Evolutionary conservation across 2,113 vertebrate species (phyloP).

Genomic region (Proteles cristata): DNA sequence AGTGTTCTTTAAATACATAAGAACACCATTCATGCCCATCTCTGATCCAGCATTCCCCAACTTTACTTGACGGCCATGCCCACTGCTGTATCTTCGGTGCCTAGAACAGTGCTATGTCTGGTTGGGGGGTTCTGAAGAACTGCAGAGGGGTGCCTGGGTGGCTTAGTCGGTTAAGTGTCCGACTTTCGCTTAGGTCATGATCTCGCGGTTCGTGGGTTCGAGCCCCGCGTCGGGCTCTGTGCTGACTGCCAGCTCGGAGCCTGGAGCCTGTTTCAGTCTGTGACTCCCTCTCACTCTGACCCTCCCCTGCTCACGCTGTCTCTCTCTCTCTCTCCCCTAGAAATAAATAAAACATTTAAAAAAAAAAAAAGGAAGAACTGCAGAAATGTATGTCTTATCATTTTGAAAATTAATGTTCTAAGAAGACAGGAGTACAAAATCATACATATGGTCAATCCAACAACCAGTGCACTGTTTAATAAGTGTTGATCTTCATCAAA

Average conservation of each 20-base stretch:
- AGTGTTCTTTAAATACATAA: not conserved
- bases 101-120: not conserved
- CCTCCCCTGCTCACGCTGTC: no score
- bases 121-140: not conserved
- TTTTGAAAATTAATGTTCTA: not conserved
- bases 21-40: not conserved
- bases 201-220: no score
- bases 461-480: not conserved
- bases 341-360: no score
- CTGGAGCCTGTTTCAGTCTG: no score
- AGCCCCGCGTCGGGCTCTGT: no score
- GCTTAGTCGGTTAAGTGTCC: no score
- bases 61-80: fast-evolving
- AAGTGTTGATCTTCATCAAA: not conserved
- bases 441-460: not conserved
- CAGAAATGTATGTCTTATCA: not conserved
- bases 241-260: no score
- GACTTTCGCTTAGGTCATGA: no score
- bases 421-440: not conserved
- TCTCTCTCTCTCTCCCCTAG: no score
- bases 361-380: not conserved
- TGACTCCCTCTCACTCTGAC: no score
- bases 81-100: not conserved
- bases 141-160: no score
- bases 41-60: not conserved